Percentiles rank a stretch among this genome's conserved stretches.
Evolutionary conservation across 2,113 vertebrate species (phyloP).

Genomic region (Clarias gariepinus): DNA sequence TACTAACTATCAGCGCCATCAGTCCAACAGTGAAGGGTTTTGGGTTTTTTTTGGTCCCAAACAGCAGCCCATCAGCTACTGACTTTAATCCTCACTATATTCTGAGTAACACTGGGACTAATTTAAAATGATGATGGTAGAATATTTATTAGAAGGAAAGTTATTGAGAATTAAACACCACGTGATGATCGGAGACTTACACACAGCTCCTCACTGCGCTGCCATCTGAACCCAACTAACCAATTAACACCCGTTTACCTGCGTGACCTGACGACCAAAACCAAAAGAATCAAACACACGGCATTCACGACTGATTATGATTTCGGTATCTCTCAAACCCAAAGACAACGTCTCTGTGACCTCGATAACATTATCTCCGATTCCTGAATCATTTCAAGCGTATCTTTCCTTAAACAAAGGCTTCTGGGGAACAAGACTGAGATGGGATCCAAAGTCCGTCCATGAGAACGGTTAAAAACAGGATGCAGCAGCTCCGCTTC

Average conservation of each 20-base stretch:
- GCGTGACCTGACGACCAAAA: neutral
- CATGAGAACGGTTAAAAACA: conserved; percentile 49
- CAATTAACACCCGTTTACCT: neutral
- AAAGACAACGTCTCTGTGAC: conserved; percentile 1
- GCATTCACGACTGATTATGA: neutral
- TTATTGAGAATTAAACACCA: neutral
- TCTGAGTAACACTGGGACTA: neutral
- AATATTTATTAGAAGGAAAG: neutral
- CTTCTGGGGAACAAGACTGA: conserved; percentile 27
- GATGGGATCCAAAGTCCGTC: conserved; percentile 40
- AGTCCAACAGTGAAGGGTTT: no score
- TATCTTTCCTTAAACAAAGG: neutral
- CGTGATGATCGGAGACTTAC: neutral
- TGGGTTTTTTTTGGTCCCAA: no score
- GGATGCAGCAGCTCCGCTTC: conserved; percentile 48
- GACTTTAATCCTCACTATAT: neutral
- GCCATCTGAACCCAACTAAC: neutral
- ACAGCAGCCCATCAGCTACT: neutral
- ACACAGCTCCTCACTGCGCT: neutral
- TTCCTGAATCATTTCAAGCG: conserved; percentile 3
- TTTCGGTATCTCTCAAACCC: no score
- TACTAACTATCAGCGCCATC: no score
- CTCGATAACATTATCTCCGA: neutral
- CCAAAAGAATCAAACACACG: neutral
- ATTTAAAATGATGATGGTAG: neutral